A percentile compares a stretch with the other conserved stretches of the same genome.
Conservation (phyloP, 2,113 vertebrate species). For the Limnothrissa miodon region DNA sequence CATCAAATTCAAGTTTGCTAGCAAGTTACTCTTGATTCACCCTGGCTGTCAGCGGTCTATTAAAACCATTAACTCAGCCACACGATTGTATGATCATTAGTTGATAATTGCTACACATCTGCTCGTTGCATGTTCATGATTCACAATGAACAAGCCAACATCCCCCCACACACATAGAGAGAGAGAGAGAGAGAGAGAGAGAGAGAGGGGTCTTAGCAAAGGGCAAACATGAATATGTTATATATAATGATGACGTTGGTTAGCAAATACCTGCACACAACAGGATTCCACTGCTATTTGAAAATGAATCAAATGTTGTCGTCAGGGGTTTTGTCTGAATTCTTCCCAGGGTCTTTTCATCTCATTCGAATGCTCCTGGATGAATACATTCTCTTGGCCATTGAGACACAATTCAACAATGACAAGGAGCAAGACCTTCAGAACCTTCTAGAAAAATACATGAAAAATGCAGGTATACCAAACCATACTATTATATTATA, state of each 20-base stretch:
- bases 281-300: neutral
- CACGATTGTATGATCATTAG: neutral
- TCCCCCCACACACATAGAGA: neutral
- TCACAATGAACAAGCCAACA: neutral
- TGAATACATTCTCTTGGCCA: constrained; percentile 94
- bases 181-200: neutral
- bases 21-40: no score
- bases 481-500: neutral
- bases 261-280: neutral
- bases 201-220: neutral
- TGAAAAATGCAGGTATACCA: constrained; percentile 91
- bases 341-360: constrained; percentile 89
- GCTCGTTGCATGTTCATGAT: neutral
- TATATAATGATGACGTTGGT: neutral
- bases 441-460: constrained; percentile 94
- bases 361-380: constrained; percentile 97
- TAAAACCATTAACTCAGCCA: neutral
- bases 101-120: neutral
- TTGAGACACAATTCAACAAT: constrained; percentile 98
- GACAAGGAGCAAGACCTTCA: constrained; percentile 98
- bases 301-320: neutral
- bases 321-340: constrained; percentile 12
- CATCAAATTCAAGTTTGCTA: no score
- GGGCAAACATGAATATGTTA: neutral
- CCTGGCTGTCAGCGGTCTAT: neutral